A percentile compares a stretch with the other conserved stretches of the same genome.
Conservation (phyloP, 2,113 vertebrate species). For the Geococcyx californianus region DNA sequence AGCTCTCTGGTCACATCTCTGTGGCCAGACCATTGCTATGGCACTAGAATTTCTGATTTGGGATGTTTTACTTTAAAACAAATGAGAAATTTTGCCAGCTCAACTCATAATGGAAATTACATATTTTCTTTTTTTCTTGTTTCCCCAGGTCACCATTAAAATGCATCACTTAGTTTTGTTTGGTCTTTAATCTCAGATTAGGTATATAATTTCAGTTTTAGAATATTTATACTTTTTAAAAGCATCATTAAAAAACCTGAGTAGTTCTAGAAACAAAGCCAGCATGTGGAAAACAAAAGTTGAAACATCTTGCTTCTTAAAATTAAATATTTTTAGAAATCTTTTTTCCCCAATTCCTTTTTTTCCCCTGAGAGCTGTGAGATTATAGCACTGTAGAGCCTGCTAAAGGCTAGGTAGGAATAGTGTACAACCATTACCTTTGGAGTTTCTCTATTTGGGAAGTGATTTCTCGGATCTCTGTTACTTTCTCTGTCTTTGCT, state of each 20-base stretch:
- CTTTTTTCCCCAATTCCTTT: not conserved
- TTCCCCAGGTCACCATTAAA: not conserved
- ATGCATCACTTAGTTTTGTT: not conserved
- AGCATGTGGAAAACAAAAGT: not conserved
- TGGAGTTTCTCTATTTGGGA: slow-evolving; percentile 80
- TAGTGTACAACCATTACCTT: slow-evolving; percentile 70
- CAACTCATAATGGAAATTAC: not conserved
- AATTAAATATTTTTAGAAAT: not conserved
- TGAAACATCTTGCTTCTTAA: not conserved
- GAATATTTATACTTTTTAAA: not conserved
- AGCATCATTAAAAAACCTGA: not conserved
- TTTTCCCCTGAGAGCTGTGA: not conserved
- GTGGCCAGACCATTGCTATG: not conserved
- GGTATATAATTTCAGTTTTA: not conserved
- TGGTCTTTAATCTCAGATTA: not conserved
- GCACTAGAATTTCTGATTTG: not conserved
- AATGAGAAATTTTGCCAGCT: not conserved
- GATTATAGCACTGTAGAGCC: too few species aligned
- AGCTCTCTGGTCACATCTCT: not conserved
- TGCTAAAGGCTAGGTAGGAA: not conserved
- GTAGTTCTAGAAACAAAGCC: not conserved
- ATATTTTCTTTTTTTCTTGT: not conserved
- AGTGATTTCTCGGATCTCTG: slow-evolving; percentile 79
- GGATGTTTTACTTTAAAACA: not conserved
- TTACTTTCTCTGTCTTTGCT: slow-evolving; percentile 80